A percentile compares a stretch with the other conserved stretches of the same genome.
Conservation (phyloP, 64 coral and sea anemone genomes). For the Porites lutea region DNA sequence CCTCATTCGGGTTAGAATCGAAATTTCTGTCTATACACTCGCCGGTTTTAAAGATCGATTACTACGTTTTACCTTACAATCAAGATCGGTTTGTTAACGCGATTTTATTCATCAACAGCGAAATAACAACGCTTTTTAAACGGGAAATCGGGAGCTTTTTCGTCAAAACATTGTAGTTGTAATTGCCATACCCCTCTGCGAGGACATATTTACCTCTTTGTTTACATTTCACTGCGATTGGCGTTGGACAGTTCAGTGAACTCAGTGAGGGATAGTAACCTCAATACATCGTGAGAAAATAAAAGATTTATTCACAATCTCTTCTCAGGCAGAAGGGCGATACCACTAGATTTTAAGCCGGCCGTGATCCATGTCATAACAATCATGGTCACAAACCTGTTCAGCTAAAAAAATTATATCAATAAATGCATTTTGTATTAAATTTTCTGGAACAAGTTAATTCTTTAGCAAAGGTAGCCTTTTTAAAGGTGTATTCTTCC, state of each 20-base stretch:
- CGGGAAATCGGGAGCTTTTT: slow-evolving; percentile 16
- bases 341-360: not conserved
- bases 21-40: not conserved
- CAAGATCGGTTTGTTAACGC: not conserved
- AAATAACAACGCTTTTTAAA: slow-evolving; percentile 6
- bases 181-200: not conserved
- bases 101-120: slow-evolving; percentile 13
- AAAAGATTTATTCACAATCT: slow-evolving; percentile 12
- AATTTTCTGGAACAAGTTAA: slow-evolving; percentile 29
- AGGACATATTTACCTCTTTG: slow-evolving; percentile 47
- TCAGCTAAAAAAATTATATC: slow-evolving; percentile 18
- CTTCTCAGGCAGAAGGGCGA: not conserved
- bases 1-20: not conserved
- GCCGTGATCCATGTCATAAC: not conserved
- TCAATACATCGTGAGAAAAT: not conserved
- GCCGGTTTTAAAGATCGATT: not conserved
- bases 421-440: slow-evolving; percentile 39
- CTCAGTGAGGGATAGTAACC: not conserved
- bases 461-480: not conserved
- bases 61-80: not conserved
- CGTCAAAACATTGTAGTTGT: slow-evolving; percentile 49
- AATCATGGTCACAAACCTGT: not conserved
- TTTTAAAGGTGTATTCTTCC: not conserved
- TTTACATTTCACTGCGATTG: slow-evolving; percentile 41
- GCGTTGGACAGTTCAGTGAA: not conserved